phyloP scores from a whole-genome alignment of 1,140 invertebrate species.

The Euura saliciscinereae region DNA sequence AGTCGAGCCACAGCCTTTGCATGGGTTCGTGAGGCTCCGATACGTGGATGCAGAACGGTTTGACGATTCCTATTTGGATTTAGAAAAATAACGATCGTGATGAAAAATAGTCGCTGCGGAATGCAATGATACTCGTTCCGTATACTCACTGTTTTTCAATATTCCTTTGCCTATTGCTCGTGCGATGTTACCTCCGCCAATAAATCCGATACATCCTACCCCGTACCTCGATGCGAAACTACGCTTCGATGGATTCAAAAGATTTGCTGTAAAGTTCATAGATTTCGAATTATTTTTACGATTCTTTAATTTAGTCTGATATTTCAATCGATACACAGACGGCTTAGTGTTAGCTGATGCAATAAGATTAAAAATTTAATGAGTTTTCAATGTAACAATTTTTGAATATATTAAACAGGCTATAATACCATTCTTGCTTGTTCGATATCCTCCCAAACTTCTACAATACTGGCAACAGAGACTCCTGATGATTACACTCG shows the following conservation, averaged over 20 bases:
- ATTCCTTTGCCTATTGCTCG: slow-evolving; percentile 12
- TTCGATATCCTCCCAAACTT: no score
- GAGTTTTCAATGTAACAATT: no score
- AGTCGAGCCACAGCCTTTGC: slow-evolving; percentile 58
- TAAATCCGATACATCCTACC: slow-evolving; percentile 11
- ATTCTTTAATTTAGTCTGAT: no score
- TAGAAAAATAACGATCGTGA: neutral
- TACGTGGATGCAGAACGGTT: neutral
- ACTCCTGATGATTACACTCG: no score
- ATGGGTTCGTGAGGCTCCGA: slow-evolving; percentile 10
- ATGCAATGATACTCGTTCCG: neutral
- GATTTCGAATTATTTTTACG: no score
- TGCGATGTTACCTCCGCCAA: slow-evolving; percentile 13
- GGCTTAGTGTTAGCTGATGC: no score
- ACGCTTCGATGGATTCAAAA: neutral
- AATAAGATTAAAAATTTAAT: no score
- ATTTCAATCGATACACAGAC: no score
- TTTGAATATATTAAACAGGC: no score
- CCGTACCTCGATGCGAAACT: neutral
- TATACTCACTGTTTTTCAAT: slow-evolving; percentile 9
- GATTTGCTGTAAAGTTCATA: neutral
- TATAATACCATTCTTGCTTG: no score
- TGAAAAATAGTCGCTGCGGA: neutral
- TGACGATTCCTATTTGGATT: neutral
- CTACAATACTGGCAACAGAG: no score